These are phyloP conservation scores for Netelia fuscicornis DNA, from an alignment of 2,888 invertebrate genomes.

Conservation along the genomic window DNA sequence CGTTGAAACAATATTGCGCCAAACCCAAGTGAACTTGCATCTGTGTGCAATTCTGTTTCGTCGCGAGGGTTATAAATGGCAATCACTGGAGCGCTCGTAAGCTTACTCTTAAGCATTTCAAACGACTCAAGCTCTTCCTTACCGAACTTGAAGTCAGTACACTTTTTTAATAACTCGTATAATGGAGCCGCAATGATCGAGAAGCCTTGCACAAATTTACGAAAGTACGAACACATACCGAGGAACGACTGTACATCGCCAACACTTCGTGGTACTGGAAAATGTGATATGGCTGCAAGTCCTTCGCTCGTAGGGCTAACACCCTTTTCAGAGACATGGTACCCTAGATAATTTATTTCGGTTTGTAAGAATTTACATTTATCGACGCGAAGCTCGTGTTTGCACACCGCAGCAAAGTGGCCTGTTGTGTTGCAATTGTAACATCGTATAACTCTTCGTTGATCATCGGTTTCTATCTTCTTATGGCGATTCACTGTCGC, in stretches of 20 bases:
- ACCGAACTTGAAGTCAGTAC: conserved; percentile 53
- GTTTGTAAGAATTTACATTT: conserved; percentile 68
- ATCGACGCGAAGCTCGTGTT: conserved; percentile 50
- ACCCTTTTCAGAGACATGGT: conserved; percentile 58
- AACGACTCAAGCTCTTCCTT: conserved; percentile 49
- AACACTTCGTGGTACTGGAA: conserved; percentile 67
- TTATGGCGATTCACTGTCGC: no score
- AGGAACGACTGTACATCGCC: conserved; percentile 72
- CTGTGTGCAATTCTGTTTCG: conserved; percentile 73
- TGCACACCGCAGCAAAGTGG: no score
- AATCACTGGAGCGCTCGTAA: conserved; percentile 58
- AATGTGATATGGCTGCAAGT: conserved; percentile 68
- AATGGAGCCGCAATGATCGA: conserved; percentile 74
- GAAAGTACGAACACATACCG: conserved; percentile 73
- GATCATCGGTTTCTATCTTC: no score
- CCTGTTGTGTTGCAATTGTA: no score
- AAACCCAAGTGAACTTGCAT: conserved; percentile 77
- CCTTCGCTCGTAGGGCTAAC: conserved; percentile 64
- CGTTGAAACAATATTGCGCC: conserved; percentile 78
- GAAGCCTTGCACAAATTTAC: conserved; percentile 72
- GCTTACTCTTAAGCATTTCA: conserved; percentile 42
- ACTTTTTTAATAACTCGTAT: conserved; percentile 70
- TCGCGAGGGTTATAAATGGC: conserved; percentile 57
- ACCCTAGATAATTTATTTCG: conserved; percentile 68
- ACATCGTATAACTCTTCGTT: no score